Percentiles rank a stretch among this genome's conserved stretches.
These are phyloP conservation scores for Sussaba pulchella DNA, from an alignment of 2,888 invertebrate species.

Conservation along the genomic window DNA sequence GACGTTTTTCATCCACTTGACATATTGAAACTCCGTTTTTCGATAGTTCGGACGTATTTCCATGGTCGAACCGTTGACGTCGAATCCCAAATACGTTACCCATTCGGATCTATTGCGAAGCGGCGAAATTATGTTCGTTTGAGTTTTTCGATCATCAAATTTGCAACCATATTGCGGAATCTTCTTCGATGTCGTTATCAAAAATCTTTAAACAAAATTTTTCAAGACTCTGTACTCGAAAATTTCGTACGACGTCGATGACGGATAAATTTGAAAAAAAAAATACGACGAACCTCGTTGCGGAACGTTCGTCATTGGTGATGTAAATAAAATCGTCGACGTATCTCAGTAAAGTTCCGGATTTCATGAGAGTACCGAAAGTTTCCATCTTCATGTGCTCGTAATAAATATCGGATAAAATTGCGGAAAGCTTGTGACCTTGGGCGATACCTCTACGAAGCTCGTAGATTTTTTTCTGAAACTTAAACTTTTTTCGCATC, in stretches of 20 bases:
- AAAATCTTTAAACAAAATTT: conserved; percentile 40
- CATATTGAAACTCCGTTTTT: conserved; percentile 17
- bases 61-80: conserved; percentile 29
- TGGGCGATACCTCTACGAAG: conserved; percentile 54
- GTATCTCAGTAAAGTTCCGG: conserved; percentile 56
- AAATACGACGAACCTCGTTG: conserved; percentile 36
- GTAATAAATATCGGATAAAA: conserved; percentile 63
- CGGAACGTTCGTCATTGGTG: conserved; percentile 42
- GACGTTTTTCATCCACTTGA: neutral
- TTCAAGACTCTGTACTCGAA: neutral
- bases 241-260: neutral
- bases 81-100: conserved; percentile 51
- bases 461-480: conserved; percentile 14
- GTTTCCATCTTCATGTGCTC: conserved; percentile 42
- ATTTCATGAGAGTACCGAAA: conserved; percentile 46
- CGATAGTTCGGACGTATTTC: conserved; percentile 29
- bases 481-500: conserved; percentile 33
- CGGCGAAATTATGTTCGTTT: conserved; percentile 36
- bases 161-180: conserved; percentile 44
- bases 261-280: neutral
- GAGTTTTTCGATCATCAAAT: conserved; percentile 45
- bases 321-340: conserved; percentile 65
- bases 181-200: neutral
- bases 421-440: conserved; percentile 50
- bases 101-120: neutral